phyloP scores from a whole-genome alignment of 2,797 vertebrate species.

The Arctocebus calabarensis region DNA sequence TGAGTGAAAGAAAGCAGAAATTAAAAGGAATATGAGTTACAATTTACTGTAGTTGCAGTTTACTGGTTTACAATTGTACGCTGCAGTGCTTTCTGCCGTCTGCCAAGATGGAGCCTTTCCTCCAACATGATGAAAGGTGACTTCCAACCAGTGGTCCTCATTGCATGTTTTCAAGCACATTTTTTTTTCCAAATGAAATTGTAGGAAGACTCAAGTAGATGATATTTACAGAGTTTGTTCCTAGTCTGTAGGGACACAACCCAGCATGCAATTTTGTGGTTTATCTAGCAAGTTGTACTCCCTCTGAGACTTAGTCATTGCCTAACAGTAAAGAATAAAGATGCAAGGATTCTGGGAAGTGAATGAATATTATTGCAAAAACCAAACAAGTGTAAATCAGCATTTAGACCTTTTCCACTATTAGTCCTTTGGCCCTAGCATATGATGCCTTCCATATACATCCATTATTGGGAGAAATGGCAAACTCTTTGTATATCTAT shows the following conservation, averaged over 20 bases:
- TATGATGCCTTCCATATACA: neutral
- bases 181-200: slow-evolving; percentile 56
- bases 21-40: neutral
- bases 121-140: slow-evolving; percentile 15
- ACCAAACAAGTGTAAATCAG: slow-evolving; percentile 27
- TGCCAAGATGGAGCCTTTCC: neutral
- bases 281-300: slow-evolving; percentile 2
- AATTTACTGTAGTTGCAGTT: neutral
- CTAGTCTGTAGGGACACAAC: slow-evolving; percentile 47
- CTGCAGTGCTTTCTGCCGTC: neutral
- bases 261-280: slow-evolving; percentile 48
- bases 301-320: neutral
- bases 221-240: slow-evolving; percentile 67
- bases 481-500: neutral
- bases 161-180: slow-evolving; percentile 54
- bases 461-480: neutral
- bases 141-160: slow-evolving; percentile 44
- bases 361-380: slow-evolving; percentile 48
- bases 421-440: neutral
- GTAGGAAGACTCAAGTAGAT: slow-evolving; percentile 51
- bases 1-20: neutral
- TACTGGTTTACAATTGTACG: slow-evolving; percentile 24
- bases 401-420: neutral
- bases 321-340: slow-evolving; percentile 41
- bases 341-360: slow-evolving; percentile 42